A percentile compares a stretch with the other conserved stretches of the same genome.
Evolutionary conservation across 2,113 vertebrate genomes (phyloP).

Genomic region (Gallinago undulata): DNA sequence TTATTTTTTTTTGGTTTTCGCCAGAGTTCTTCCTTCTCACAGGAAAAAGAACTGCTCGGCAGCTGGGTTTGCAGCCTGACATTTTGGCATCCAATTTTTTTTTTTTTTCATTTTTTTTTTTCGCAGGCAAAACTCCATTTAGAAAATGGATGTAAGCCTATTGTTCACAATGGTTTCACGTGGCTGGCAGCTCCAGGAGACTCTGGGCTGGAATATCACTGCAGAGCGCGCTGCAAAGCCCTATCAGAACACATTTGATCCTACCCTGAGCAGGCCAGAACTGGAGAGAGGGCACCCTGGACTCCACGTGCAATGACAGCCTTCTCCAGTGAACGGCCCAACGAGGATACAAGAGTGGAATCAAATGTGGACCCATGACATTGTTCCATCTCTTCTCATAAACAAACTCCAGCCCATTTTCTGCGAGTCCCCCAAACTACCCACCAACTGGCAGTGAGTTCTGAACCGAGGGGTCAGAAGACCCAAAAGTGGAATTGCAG

Average conservation of each 20-base stretch:
- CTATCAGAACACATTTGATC: too few species aligned
- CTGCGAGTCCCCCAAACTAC: neutral
- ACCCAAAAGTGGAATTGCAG: neutral
- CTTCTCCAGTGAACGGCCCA: neutral
- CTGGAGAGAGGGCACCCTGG: neutral
- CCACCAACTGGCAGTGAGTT: neutral
- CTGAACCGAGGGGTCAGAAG: neutral
- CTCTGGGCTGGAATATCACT: neutral
- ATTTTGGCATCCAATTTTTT: neutral
- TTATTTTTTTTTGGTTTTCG: neutral
- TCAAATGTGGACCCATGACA: accelerated
- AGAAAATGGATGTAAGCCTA: neutral
- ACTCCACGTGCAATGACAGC: accelerated
- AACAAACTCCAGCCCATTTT: neutral
- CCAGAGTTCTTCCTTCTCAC: neutral
- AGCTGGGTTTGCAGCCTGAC: neutral
- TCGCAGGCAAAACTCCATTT: neutral
- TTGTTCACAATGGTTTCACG: neutral
- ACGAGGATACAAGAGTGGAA: neutral
- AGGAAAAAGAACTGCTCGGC: neutral
- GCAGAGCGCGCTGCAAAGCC: neutral
- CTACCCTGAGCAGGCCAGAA: neutral
- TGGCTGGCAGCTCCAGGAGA: neutral
- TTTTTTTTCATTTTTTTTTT: neutral
- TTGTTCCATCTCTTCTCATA: neutral